Percentiles rank a stretch among this genome's conserved stretches.
These are phyloP conservation scores for Zoanthus sociatus DNA, from an alignment of 92 coral and sea anemone species.

Conservation along the genomic window DNA sequence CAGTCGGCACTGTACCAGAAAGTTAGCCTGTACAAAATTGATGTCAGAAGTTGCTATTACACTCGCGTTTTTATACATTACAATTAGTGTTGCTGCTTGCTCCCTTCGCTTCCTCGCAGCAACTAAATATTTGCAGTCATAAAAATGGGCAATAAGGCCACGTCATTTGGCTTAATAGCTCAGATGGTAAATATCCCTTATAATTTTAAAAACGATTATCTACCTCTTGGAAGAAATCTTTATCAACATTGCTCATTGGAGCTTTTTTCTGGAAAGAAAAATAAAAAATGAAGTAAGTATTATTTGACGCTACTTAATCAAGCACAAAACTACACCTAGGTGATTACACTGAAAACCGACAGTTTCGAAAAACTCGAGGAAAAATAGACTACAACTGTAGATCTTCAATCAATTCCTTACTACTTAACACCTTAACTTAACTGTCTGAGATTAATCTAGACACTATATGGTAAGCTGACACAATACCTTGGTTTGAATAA, in stretches of 20 bases:
- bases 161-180: too few species aligned
- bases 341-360: too few species aligned
- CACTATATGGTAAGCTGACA: background rate
- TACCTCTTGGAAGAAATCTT: slow-evolving; percentile 89
- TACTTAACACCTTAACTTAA: background rate
- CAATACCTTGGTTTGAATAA: slow-evolving; percentile 37
- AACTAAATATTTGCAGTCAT: too few species aligned
- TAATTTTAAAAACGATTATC: background rate
- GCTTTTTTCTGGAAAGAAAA: slow-evolving; percentile 45
- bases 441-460: background rate
- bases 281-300: background rate
- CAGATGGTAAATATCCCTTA: too few species aligned
- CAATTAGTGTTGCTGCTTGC: too few species aligned
- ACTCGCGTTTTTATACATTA: too few species aligned
- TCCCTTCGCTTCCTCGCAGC: too few species aligned
- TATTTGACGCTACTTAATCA: background rate
- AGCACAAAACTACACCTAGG: background rate
- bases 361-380: too few species aligned
- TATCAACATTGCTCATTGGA: slow-evolving; percentile 66
- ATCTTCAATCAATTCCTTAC: background rate
- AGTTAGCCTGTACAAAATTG: too few species aligned
- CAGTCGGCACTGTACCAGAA: too few species aligned
- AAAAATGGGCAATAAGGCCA: too few species aligned
- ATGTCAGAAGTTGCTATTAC: too few species aligned
- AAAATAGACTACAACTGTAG: background rate